Evolutionary conservation across 2,888 invertebrate species (phyloP), one percentile per base, ranked within the genome.

Genomic region (Ectropis crepuscularia): DNA sequence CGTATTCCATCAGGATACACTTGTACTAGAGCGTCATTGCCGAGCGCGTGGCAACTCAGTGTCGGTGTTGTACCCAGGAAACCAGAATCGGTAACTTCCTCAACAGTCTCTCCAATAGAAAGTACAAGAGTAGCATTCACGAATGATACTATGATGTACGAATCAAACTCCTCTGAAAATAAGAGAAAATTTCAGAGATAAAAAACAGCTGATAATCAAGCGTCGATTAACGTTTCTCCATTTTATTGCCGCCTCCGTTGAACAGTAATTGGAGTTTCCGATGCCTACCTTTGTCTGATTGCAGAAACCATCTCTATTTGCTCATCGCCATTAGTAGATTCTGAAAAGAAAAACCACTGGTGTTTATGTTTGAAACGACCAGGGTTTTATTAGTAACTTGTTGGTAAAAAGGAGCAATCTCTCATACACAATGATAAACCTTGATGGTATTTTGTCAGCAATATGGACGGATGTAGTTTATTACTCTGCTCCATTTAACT

Each of bases 141-240:
- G 96, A 99, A 99, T 55, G 99, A 99, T 79, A 99, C 99, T 88
- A 99, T 98, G 94, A 99, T 99, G 94, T 99, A 99, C 58, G 99
- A 98, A 95, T 99, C 99, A 94, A 94, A 99, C 87, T 98, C 97
- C 94, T 99, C 99, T 99, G 96, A 74, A 96, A 96, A 93, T 95
- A 94, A 93, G 92, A 94, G 91, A 90, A 87, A 90, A 85, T 72
- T 67, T 67, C 63, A 55, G 67, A 77, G 75, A 67, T 82, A 82
- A 76, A 75, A 77, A 78, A 75, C 62, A n/a, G n/a, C 60, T 63
- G 54, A 12, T 11, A 6, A 71, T 49, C 58, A 66, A 69, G 57
- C 73, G 69, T 62, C 65, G 68, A 74, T 73, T 57, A 77, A 28
- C 4, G 66, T 76, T 83, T 85, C 82, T 81, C 72, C 60, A 54